Evolutionary conservation across 2,888 invertebrate genomes (phyloP).

Genomic region (Conops quadrifasciatus): DNA sequence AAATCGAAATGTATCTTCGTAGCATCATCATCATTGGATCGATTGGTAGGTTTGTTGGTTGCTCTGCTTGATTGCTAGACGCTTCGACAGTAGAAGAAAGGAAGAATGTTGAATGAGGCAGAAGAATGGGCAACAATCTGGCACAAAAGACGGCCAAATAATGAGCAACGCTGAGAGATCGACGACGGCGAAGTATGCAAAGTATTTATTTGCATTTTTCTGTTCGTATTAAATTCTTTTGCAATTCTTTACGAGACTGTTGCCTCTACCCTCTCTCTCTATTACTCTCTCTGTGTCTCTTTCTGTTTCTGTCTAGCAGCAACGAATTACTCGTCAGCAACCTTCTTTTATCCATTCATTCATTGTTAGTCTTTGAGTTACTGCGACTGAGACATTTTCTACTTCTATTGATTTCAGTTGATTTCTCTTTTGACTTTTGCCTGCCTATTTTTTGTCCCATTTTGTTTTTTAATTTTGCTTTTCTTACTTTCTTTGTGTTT

Average conservation of each 20-base stretch:
- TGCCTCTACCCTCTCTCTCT: not conserved
- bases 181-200: not conserved
- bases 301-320: not conserved
- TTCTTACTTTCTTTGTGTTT: not conserved
- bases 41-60: not conserved
- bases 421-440: not conserved
- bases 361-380: constrained; percentile 26
- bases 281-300: not conserved
- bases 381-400: constrained; percentile 31
- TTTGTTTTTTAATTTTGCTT: not conserved
- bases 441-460: not conserved
- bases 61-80: not conserved
- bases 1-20: not conserved
- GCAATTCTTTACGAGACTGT: not conserved
- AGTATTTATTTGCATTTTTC: constrained; percentile 12
- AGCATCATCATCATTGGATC: not conserved
- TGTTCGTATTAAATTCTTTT: constrained; percentile 1
- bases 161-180: constrained; percentile 26
- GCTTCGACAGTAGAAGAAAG: no score
- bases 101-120: not conserved
- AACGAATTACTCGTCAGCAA: not conserved
- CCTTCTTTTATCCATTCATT: not conserved
- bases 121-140: constrained; percentile 27
- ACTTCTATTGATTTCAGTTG: constrained; percentile 25
- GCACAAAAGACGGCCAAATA: constrained; percentile 32